Base-by-base conservation (phyloP, 2,113 vertebrate species). In the Nerophis lumbriciformis region DNA sequence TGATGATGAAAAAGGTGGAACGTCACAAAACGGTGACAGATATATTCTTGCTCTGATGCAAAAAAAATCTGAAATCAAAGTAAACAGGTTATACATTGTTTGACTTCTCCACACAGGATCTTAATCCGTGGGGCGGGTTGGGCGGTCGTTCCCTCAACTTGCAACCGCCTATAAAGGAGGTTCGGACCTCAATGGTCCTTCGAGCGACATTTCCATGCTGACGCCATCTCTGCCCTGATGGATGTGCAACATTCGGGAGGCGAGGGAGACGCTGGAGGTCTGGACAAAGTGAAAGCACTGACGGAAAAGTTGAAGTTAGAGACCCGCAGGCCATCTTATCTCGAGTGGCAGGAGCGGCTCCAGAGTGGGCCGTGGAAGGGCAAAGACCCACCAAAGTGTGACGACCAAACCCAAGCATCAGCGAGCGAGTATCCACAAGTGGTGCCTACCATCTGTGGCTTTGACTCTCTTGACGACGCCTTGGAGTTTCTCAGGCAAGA, bases 221-320 rank as follows among this genome's bases (percentile, higher is more conserved):
- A 44, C 15, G 49, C 19, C n/a, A 5, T 11, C 35, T 7, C 8
- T 1, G 59, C 75, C 44, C 35, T 63, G 47, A 89, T 94, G 87
- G 90, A 90, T 59, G 93, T 92, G 61, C 90, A 89, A 79, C 92
- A 89, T 6, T 52, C 90, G 51, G 92, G 89, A 0, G 93, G 90
- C 16, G 82, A 78, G 5, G 85, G 87, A 6, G 86, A 90, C 11
- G 39, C 88, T 7, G 91, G 92, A 76, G 92, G 82, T 71, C 83
- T 99, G 82, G 93, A 92, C 10, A 91, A 87, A 0, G 77, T 98
- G 49, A 99, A 99, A 75, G 95, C 94, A 0, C 88, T 99, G 12
- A 78, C 96, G 0, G 91, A 92, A 68, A 96, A 95, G 78, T 87
- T 99, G 75, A 95, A 93, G 73, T 65, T 99, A 16, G 90, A 99